These are phyloP conservation scores for Aplocera efformata DNA, from an alignment of 2,888 invertebrate genomes.

Conservation along the genomic window DNA sequence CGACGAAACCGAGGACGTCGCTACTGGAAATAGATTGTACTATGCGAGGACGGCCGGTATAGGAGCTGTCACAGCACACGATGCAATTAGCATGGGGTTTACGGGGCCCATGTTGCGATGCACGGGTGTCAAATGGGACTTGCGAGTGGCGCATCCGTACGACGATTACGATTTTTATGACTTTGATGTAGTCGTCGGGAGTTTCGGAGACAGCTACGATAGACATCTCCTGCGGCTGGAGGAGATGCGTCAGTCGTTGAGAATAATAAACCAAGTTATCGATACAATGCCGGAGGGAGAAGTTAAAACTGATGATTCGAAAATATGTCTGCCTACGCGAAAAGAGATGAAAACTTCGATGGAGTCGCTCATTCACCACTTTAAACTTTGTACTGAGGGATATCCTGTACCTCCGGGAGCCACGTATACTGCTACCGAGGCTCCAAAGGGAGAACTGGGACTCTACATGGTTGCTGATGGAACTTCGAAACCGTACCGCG, in stretches of 20 bases:
- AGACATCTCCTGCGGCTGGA: constrained; percentile 84
- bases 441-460: constrained; percentile 93
- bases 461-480: constrained; percentile 94
- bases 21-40: constrained; percentile 86
- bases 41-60: constrained; percentile 85
- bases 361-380: constrained; percentile 94
- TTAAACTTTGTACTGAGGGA: constrained; percentile 91
- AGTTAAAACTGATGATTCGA: constrained; percentile 88
- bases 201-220: constrained; percentile 92
- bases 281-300: constrained; percentile 92
- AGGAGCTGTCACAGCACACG: constrained; percentile 85
- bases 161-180: constrained; percentile 91
- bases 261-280: constrained; percentile 89
- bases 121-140: constrained; percentile 93
- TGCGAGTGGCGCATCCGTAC: constrained; percentile 90
- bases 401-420: constrained; percentile 91
- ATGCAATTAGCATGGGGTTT: constrained; percentile 88
- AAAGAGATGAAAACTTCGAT: constrained; percentile 92
- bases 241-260: constrained; percentile 88
- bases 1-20: constrained; percentile 91
- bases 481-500: constrained; percentile 86
- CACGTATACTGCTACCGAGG: constrained; percentile 89
- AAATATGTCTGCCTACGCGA: constrained; percentile 86
- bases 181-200: constrained; percentile 91
- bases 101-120: constrained; percentile 87